Percentiles rank a stretch among this genome's conserved stretches.
Conservation (phyloP, 2,888 invertebrate genomes). For the Osmoderma eremita region DNA sequence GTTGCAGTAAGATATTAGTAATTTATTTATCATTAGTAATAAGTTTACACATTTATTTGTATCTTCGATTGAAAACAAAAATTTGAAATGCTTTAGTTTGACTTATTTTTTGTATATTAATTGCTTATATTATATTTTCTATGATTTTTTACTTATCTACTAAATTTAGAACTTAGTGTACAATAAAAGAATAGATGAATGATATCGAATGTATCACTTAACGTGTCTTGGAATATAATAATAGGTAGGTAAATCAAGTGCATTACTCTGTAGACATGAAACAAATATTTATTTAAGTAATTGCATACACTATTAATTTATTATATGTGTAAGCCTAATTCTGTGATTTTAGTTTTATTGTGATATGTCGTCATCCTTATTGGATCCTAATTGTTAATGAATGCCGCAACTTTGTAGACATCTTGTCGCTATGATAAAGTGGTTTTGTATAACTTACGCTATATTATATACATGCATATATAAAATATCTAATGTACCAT, state of each 20-base stretch:
- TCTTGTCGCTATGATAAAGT: conserved; percentile 20
- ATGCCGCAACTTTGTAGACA: conserved; percentile 16
- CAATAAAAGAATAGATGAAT: too few relatives aligned
- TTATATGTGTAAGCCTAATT: neutral
- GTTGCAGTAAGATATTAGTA: too few relatives aligned
- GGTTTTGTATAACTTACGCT: conserved; percentile 18
- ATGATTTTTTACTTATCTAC: too few relatives aligned
- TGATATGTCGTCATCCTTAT: conserved; percentile 26
- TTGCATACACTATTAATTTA: neutral
- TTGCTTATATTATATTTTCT: too few relatives aligned
- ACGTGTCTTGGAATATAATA: too few relatives aligned
- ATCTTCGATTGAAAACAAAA: too few relatives aligned
- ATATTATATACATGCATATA: conserved; percentile 18
- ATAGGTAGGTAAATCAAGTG: too few relatives aligned
- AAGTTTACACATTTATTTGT: neutral
- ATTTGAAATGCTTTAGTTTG: too few relatives aligned
- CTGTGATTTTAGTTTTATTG: conserved; percentile 35
- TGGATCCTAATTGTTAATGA: conserved; percentile 16
- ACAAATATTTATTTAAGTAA: neutral
- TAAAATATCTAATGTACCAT: conserved; percentile 36
- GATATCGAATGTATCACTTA: too few relatives aligned
- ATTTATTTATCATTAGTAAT: neutral
- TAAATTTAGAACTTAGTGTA: too few relatives aligned
- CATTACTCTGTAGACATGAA: too few relatives aligned
- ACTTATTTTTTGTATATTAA: too few relatives aligned